Evolutionary conservation across 2,113 vertebrate species (phyloP), one percentile per base, ranked within the genome.

Genomic region (Centropus unirufus): DNA sequence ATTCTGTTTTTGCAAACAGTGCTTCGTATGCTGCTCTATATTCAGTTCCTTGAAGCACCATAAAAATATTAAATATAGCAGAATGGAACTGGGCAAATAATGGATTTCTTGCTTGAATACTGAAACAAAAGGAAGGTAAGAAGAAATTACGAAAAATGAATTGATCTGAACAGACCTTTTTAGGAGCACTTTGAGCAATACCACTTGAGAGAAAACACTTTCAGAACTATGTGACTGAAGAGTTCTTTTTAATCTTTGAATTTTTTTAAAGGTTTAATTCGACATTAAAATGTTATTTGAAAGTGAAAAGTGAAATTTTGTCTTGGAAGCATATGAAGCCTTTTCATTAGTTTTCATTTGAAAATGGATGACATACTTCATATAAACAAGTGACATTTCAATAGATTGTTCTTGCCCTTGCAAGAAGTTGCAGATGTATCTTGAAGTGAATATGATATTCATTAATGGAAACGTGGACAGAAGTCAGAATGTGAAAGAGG

Each of bases 51-150:
- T 46, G 81, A 40, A 84, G 32, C 30, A 29, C 64, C 39, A 6
- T 40, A 36, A 78, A 84, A 86, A 66, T 19, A 58, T 83, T 62
- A 77, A 68, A 46, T 32, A 85, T 26, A 66, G 27, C 82, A 64
- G 61, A 83, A 49, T 44, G 84, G 80, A 95, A 84, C 69, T 34
- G 58, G 69, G n/a, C 27, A 89, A 96, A 87, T 83, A 77, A 95
- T 61, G 24, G 70, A 54, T 54, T 58, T 83, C 91, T 89, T 84
- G 40, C 70, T 93, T 94, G 39, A 49, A 40, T 91, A 44, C 44
- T 90, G 84, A 93, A 96, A 96, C 66, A 95, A 92, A 77, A 89
- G 42, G 27, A 80, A 90, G 64, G 34, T 55, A 76, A 90, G 59
- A 85, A 93, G 42, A 90, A 93, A 83, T 90, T 87, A 66, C 62